phyloP scores from a whole-genome alignment of 2,113 vertebrate species.

The Cygnus atratus region DNA sequence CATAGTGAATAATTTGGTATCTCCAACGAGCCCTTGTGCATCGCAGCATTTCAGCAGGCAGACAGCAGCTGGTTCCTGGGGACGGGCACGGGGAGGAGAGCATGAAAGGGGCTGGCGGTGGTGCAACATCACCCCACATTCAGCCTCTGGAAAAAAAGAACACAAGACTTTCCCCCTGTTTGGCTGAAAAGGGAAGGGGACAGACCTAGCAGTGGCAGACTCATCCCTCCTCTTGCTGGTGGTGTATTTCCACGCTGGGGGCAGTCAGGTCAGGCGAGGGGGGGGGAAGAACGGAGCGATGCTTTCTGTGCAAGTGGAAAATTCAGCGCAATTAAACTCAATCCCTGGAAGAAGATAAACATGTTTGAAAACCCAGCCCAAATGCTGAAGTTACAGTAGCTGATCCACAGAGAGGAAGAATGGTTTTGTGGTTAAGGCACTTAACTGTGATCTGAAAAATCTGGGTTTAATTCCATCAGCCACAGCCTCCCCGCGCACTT shows the following conservation, averaged over 20 bases:
- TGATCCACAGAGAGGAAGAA: conserved; percentile 21
- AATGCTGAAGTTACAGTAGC: background rate
- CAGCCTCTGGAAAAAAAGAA: background rate
- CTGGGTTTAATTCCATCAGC: conserved; percentile 26
- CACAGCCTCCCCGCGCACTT: background rate
- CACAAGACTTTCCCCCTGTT: background rate
- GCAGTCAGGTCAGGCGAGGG: fast-evolving
- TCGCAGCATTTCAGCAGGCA: background rate
- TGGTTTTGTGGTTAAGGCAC: conserved; percentile 1
- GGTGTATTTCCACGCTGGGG: background rate
- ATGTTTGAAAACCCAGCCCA: background rate
- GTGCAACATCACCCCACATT: background rate
- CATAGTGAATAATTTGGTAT: background rate
- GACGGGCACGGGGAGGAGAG: fast-evolving
- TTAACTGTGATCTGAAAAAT: background rate
- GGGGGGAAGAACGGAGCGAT: background rate
- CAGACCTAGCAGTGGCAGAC: background rate
- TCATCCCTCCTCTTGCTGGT: background rate
- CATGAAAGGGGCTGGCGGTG: background rate
- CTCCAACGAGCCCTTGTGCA: background rate
- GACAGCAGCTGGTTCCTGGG: background rate
- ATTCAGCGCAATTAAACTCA: background rate
- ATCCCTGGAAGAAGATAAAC: background rate
- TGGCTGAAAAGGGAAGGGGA: background rate
- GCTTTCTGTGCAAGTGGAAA: background rate